phyloP scores from a whole-genome alignment of 2,113 vertebrate genomes.

The Pyrgilauda ruficollis region DNA sequence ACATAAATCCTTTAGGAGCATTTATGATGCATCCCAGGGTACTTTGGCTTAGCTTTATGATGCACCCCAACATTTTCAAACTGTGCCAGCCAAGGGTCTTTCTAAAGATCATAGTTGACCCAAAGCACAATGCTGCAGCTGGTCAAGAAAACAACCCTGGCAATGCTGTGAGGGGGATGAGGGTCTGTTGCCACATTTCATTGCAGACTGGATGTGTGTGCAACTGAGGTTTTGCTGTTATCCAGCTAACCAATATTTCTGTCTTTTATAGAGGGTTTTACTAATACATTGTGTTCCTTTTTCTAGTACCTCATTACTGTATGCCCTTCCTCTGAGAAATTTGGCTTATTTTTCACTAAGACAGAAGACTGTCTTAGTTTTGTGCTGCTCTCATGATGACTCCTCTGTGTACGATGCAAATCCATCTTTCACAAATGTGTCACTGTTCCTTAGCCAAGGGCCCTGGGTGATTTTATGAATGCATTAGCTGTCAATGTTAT shows the following conservation, averaged over 20 bases:
- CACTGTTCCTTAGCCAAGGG: neutral
- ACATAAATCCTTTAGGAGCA: neutral
- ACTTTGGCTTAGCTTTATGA: neutral
- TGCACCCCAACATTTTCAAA: neutral
- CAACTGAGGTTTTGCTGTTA: neutral
- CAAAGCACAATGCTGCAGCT: neutral
- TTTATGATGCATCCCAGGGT: neutral
- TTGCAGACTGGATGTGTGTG: neutral
- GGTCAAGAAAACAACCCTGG: neutral
- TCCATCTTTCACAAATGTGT: neutral
- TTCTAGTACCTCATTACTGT: neutral
- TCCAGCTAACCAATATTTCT: neutral
- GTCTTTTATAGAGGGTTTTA: neutral
- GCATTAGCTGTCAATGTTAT: neutral
- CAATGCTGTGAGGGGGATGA: accelerated
- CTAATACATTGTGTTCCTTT: neutral
- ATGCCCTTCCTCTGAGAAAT: neutral
- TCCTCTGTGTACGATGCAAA: neutral
- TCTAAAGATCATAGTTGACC: neutral
- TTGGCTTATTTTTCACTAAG: neutral
- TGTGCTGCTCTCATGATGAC: neutral
- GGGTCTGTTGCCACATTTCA: neutral
- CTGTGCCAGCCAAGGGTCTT: neutral
- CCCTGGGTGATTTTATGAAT: neutral
- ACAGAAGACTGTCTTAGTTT: neutral